phyloP scores from a whole-genome alignment of 2,797 vertebrate genomes.

The Staurois parvus region DNA sequence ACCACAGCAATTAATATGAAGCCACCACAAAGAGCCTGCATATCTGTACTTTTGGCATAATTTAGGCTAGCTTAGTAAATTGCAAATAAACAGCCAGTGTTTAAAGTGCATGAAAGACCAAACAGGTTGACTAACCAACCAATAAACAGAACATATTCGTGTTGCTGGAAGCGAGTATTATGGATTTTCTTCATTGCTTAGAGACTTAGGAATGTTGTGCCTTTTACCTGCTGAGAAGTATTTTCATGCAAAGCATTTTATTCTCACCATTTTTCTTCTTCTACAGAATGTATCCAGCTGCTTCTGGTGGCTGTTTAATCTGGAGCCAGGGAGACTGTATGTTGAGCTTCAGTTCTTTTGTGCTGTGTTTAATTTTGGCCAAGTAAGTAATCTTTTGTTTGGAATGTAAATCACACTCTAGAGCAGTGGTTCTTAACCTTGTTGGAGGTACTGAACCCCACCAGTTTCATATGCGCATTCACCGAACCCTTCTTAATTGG shows the following conservation, averaged over 20 bases:
- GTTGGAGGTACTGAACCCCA: no score
- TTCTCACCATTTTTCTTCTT: slow-evolving; percentile 17
- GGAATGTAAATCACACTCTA: not conserved
- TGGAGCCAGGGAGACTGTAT: slow-evolving; percentile 88
- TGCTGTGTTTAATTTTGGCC: slow-evolving; percentile 92
- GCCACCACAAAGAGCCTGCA: no score
- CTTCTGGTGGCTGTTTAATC: slow-evolving; percentile 93
- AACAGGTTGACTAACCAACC: no score
- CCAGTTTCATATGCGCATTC: no score
- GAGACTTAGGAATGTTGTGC: not conserved
- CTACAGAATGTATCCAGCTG: slow-evolving; percentile 92
- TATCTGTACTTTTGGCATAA: no score
- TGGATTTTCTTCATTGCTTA: no score
- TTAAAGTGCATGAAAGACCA: no score
- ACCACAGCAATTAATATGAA: no score
- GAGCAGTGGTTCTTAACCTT: no score
- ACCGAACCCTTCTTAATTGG: no score
- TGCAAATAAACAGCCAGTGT: no score
- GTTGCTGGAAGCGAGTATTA: not conserved
- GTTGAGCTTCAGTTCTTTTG: slow-evolving; percentile 97
- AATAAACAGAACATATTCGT: not conserved
- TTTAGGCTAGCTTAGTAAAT: no score
- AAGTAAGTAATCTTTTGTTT: slow-evolving; percentile 77
- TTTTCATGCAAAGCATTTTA: not conserved
- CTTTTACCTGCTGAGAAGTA: not conserved